Evolutionary conservation across 1,140 invertebrate species (phyloP).

Genomic region (Archivesica marissinica): DNA sequence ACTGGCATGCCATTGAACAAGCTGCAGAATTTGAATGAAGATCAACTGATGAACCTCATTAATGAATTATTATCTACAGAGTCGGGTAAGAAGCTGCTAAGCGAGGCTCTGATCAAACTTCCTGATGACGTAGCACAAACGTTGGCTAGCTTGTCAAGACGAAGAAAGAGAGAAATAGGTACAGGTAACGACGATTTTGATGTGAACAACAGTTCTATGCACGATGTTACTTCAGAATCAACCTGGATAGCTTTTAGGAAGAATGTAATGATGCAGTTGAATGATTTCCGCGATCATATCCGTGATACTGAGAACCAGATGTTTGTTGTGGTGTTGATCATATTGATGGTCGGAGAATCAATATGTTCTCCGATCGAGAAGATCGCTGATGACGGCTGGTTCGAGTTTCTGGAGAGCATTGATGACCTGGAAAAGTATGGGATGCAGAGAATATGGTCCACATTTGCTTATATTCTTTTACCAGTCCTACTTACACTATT

Average conservation of each 20-base stretch:
- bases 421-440: conserved; percentile 82
- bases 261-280: not conserved
- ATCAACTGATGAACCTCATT: conserved; percentile 36
- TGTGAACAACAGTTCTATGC: too few relatives aligned
- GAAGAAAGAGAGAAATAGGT: conserved; percentile 28
- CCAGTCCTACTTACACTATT: conserved; percentile 73
- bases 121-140: conserved; percentile 16
- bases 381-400: conserved; percentile 82
- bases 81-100: not conserved
- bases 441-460: conserved; percentile 78
- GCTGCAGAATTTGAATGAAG: conserved; percentile 7
- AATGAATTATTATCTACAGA: conserved; percentile 11
- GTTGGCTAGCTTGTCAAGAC: not conserved
- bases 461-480: conserved; percentile 76
- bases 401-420: conserved; percentile 81
- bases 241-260: not conserved
- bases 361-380: conserved; percentile 79
- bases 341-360: conserved; percentile 77
- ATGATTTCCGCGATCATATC: conserved; percentile 51
- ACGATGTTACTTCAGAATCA: not conserved
- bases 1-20: conserved; percentile 29
- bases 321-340: conserved; percentile 74
- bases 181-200: not conserved
- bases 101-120: conserved; percentile 20
- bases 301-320: conserved; percentile 62